phyloP scores from a whole-genome alignment of 2,797 vertebrate species.

The Acomys russatus region DNA sequence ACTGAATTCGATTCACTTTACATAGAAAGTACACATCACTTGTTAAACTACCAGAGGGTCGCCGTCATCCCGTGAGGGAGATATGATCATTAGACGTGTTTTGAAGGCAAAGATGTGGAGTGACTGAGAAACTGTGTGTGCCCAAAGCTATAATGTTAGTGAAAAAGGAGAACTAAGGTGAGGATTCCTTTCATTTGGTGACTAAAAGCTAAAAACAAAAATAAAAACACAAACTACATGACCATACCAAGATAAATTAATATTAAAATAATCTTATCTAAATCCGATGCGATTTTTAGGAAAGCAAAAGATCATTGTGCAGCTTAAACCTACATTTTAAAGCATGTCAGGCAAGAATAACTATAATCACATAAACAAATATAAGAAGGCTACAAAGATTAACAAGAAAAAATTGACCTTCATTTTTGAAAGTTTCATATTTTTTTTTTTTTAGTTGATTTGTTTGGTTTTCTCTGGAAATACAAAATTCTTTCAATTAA shows the following conservation, averaged over 20 bases:
- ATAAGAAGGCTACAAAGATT: neutral
- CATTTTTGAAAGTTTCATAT: neutral
- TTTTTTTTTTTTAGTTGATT: neutral
- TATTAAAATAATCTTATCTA: neutral
- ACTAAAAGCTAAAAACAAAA: constrained; percentile 54
- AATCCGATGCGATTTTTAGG: constrained; percentile 44
- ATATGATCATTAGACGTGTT: neutral
- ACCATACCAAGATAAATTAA: neutral
- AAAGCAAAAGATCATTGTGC: neutral
- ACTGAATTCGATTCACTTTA: neutral
- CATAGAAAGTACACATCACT: neutral
- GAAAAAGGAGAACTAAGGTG: neutral
- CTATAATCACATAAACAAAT: neutral
- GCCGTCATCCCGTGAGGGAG: constrained; percentile 2
- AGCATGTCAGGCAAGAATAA: constrained; percentile 30
- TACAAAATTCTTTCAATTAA: constrained; percentile 33
- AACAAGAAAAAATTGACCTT: neutral
- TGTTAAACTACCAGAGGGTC: neutral
- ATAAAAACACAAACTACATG: neutral
- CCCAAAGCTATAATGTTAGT: neutral
- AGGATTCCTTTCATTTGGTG: neutral
- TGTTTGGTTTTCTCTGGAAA: neutral
- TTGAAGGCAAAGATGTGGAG: constrained; percentile 41
- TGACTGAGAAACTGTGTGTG: neutral
- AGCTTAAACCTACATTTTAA: constrained; percentile 37